Evolutionary conservation across 2,113 vertebrate species (phyloP).

Genomic region (Natator depressus): DNA sequence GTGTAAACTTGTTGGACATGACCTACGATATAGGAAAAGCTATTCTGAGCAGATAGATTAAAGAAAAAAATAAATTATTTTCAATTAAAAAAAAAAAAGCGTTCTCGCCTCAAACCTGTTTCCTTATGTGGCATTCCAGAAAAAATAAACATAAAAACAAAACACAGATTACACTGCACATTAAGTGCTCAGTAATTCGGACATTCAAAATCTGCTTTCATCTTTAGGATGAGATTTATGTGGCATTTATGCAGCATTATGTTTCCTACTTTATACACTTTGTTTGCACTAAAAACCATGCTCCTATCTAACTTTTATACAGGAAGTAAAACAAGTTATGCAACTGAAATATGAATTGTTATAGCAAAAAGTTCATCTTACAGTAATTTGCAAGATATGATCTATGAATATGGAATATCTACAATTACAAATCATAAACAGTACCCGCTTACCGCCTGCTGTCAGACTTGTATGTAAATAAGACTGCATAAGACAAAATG

Average conservation of each 20-base stretch:
- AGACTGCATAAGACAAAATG: neutral
- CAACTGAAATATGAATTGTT: neutral
- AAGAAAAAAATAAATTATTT: neutral
- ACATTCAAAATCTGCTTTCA: slow-evolving; percentile 62
- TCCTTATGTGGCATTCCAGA: neutral
- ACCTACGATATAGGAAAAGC: neutral
- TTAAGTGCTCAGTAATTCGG: slow-evolving; percentile 60
- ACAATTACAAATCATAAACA: slow-evolving; percentile 23
- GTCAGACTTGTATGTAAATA: neutral
- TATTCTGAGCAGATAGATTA: neutral
- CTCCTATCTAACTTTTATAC: slow-evolving; percentile 13
- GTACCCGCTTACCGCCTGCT: slow-evolving; percentile 2
- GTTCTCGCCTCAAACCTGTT: fast-evolving
- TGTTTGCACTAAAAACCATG: slow-evolving; percentile 37
- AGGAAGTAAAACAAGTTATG: neutral
- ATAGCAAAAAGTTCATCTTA: slow-evolving; percentile 11
- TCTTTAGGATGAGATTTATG: slow-evolving; percentile 67
- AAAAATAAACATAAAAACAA: slow-evolving; percentile 5
- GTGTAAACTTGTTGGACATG: neutral
- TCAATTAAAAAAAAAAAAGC: neutral
- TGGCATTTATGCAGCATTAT: slow-evolving; percentile 27
- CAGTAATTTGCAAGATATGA: neutral
- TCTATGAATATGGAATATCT: neutral
- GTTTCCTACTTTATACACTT: slow-evolving; percentile 47
- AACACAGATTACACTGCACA: slow-evolving; percentile 44